phyloP scores from a whole-genome alignment of 2,113 vertebrate species.

The Ophiodon elongatus region DNA sequence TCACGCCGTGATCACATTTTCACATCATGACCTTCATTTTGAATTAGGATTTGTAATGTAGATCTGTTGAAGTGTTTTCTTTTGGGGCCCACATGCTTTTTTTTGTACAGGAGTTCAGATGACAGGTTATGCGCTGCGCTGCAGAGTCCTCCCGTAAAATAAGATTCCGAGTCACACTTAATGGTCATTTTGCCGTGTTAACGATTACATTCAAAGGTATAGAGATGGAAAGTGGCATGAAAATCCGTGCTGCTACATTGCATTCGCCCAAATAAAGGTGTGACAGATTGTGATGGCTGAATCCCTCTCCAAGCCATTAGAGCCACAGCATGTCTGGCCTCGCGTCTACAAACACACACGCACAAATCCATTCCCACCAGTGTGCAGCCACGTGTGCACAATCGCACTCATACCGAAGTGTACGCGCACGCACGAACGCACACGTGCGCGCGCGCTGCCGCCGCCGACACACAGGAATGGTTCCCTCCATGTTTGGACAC shows the following conservation, averaged over 20 bases:
- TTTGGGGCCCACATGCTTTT: background rate
- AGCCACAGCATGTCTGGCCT: constrained; percentile 26
- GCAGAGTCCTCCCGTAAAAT: constrained; percentile 14
- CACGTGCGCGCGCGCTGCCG: background rate
- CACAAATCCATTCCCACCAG: constrained; percentile 14
- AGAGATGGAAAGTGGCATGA: constrained; percentile 3
- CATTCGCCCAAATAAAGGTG: constrained; percentile 36
- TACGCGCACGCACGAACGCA: background rate
- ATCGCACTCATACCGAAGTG: background rate
- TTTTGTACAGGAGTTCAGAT: background rate
- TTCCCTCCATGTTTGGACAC: constrained; percentile 51
- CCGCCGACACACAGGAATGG: background rate
- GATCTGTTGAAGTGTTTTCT: constrained; percentile 1
- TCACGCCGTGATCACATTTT: too few relatives aligned
- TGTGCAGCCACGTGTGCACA: constrained; percentile 7
- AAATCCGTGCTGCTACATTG: constrained; percentile 19
- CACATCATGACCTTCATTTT: background rate
- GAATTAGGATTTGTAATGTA: background rate
- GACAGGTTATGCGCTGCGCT: background rate
- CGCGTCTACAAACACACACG: background rate
- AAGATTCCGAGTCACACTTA: constrained; percentile 15
- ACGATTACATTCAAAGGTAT: constrained; percentile 16
- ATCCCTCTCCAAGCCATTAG: constrained; percentile 35
- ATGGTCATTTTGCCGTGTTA: background rate
- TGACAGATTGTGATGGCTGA: constrained; percentile 47